Conservation (phyloP, 2,113 vertebrate species). For the Scartelaos histophorus region DNA sequence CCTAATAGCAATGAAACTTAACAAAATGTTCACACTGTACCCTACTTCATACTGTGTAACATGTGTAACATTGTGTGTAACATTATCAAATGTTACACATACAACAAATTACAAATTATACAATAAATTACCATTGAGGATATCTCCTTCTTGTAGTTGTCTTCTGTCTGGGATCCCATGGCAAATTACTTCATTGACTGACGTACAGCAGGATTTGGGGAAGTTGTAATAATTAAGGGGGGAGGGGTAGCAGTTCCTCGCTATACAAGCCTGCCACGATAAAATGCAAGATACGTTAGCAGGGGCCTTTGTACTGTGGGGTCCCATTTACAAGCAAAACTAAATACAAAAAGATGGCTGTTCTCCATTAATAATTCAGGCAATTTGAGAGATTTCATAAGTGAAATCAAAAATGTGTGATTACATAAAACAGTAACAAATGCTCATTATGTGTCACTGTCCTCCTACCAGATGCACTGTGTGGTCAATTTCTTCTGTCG, state of each 20-base stretch:
- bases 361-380: background rate
- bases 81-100: too few species aligned
- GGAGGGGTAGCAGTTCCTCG: slow-evolving; percentile 96
- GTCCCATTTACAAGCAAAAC: background rate
- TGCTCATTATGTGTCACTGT: background rate
- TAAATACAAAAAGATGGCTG: slow-evolving; percentile 2
- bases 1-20: background rate
- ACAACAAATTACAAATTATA: too few species aligned
- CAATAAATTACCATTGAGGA: slow-evolving; percentile 87
- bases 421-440: background rate
- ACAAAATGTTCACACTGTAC: background rate
- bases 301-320: background rate
- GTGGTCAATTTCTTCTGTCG: slow-evolving; percentile 97
- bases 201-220: slow-evolving; percentile 98
- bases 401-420: background rate
- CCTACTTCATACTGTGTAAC: too few species aligned
- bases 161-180: slow-evolving; percentile 96
- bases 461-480: slow-evolving; percentile 90
- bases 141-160: slow-evolving; percentile 91
- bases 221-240: slow-evolving; percentile 99
- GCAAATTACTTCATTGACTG: slow-evolving; percentile 98
- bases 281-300: background rate
- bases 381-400: background rate
- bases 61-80: too few species aligned
- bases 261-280: slow-evolving; percentile 86